Evolutionary conservation across 2,888 invertebrate species (phyloP), one percentile per base, ranked within the genome.

Genomic region (Eupithecia inturbata): DNA sequence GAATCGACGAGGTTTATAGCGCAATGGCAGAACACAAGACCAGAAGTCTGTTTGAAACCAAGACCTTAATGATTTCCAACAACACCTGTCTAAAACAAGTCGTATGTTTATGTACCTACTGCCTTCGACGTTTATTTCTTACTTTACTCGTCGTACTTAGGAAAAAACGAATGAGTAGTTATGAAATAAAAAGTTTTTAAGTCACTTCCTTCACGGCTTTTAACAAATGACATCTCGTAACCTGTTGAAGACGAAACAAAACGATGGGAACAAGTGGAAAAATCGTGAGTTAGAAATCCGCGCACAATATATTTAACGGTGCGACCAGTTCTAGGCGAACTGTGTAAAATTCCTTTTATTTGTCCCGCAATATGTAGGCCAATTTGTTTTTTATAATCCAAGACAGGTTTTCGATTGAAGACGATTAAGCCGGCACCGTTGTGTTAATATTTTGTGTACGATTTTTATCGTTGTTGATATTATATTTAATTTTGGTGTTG

Each of bases 331-430:
- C 76, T 83, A 82, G 80, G 81, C 84, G 82, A 85, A 86, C 86
- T 87, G 88, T 87, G 88, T 89, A 89, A 87, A 88, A 88, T 89
- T 88, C 90, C 85, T 89, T 87, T 88, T 90, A 89, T 91, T 91
- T 89, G 88, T 88, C 84, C 84, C 84, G 84, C 81, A 77, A 84
- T 88, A 91, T 90, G 92, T 93, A 87, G 93, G 93, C 83, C 92
- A 90, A 85, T 89, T 88, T 86, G 88, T 88, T 88, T 88, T 89
- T 88, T 86, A 85, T 82, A 82, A 71, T 79, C 84, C 80, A 81
- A 86, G 87, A 92, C 92, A 90, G 91, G 92, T 92, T 92, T 89
- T 85, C 81, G 83, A 88, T 87, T 78, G 83, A 81, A 85, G 81
- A 84, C 82, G 84, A 80, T 81, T 79, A 80, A 81, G 74, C 78